Evolutionary conservation across 2,113 vertebrate genomes (phyloP).

Genomic region (Columba janthina): DNA sequence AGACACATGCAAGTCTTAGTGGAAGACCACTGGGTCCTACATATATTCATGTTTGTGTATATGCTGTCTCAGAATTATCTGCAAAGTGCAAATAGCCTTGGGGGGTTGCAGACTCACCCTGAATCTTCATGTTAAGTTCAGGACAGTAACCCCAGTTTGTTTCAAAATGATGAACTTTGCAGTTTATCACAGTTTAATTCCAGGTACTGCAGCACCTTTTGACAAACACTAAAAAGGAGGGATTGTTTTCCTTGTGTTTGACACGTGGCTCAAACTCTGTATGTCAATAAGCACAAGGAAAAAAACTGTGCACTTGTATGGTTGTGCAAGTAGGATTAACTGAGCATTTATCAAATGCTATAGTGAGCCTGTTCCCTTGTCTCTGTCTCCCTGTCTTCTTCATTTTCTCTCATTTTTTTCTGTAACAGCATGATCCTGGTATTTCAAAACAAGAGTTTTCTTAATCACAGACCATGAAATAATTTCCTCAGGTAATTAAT

Average conservation of each 20-base stretch:
- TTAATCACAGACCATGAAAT: neutral
- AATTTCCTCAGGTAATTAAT: neutral
- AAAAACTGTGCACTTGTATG: neutral
- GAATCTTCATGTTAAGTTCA: neutral
- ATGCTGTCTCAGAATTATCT: neutral
- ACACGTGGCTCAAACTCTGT: neutral
- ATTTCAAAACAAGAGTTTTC: neutral
- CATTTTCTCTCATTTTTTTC: neutral
- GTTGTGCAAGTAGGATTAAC: neutral
- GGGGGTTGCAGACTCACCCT: neutral
- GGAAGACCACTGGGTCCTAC: neutral
- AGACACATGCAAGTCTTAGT: neutral
- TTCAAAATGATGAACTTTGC: neutral
- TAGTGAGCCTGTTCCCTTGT: neutral
- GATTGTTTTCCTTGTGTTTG: neutral
- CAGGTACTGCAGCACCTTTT: neutral
- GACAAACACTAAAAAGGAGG: neutral
- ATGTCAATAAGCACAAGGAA: neutral
- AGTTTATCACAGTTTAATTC: neutral
- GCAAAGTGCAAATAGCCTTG: neutral
- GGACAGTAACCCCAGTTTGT: neutral
- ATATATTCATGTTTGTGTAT: neutral
- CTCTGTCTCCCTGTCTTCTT: neutral
- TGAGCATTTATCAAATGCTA: neutral
- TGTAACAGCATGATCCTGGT: neutral